These are phyloP conservation scores for Timema cristinae DNA, from an alignment of 2,888 invertebrate species.

Conservation along the genomic window DNA sequence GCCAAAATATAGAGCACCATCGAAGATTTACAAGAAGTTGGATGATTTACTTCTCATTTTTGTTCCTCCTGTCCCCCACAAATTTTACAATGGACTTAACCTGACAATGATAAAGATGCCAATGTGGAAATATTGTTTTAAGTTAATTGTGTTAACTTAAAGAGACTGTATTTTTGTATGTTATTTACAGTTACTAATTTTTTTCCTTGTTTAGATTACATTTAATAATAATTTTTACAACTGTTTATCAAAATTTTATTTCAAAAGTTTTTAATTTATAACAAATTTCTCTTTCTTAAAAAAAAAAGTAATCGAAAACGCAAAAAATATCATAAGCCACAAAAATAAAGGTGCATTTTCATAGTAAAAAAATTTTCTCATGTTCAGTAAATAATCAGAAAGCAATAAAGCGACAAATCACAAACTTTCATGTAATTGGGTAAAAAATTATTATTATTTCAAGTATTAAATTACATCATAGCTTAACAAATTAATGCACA, in stretches of 20 bases:
- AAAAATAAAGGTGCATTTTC: background rate
- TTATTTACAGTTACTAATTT: background rate
- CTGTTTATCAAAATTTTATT: no score
- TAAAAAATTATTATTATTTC: no score
- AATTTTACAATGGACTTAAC: background rate
- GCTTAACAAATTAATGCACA: no score
- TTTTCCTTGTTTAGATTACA: background rate
- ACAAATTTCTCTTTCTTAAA: background rate
- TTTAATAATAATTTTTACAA: background rate
- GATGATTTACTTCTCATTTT: background rate
- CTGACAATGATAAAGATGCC: background rate
- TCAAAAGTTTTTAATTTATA: background rate
- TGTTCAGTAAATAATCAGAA: no score
- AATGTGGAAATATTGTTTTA: background rate
- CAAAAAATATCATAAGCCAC: background rate
- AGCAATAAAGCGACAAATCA: no score
- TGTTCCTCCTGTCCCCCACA: conserved; percentile 9
- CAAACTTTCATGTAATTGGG: no score
- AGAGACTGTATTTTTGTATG: background rate
- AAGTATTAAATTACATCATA: no score
- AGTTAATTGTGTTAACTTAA: no score
- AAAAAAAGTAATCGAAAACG: background rate
- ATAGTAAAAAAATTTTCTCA: background rate
- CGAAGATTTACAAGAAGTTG: background rate
- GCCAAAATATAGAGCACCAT: background rate